Conservation (phyloP, 1,140 invertebrate genomes). For the Pseudomyrmex concolor region DNA sequence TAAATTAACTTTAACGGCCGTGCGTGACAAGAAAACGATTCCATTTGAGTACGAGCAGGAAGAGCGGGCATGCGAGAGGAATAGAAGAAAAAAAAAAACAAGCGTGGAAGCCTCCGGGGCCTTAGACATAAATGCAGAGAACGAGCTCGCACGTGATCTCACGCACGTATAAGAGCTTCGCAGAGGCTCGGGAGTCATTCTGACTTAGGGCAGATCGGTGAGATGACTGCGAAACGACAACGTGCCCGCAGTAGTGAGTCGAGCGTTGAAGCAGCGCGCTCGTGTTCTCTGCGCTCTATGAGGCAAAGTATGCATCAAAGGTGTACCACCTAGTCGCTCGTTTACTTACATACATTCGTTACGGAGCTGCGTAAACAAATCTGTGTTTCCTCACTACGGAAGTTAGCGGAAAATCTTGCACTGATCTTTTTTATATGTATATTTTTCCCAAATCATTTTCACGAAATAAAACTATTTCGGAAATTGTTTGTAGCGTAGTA, state of each 20-base stretch:
- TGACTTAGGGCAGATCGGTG: slow-evolving; percentile 56
- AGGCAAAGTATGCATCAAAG: slow-evolving; percentile 76
- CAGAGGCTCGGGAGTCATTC: slow-evolving; percentile 34
- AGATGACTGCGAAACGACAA: slow-evolving; percentile 64
- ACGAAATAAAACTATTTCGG: not conserved
- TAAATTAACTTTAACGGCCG: slow-evolving; percentile 46
- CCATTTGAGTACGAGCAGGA: slow-evolving; percentile 41
- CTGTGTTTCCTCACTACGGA: not conserved
- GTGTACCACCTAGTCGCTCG: slow-evolving; percentile 29
- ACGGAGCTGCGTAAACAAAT: slow-evolving; percentile 77
- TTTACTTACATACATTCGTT: slow-evolving; percentile 71
- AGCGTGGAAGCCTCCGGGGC: slow-evolving; percentile 28
- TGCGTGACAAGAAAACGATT: slow-evolving; percentile 53
- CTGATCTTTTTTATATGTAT: not conserved
- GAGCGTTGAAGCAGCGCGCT: slow-evolving; percentile 33
- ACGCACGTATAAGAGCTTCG: slow-evolving; percentile 45
- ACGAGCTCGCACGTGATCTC: slow-evolving; percentile 60
- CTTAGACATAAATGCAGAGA: slow-evolving; percentile 48
- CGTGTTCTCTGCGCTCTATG: slow-evolving; percentile 55
- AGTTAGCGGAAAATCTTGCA: not conserved
- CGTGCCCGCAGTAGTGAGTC: not conserved
- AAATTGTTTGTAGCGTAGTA: not conserved
- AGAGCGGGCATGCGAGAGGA: slow-evolving; percentile 26
- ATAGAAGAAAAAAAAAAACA: not conserved
- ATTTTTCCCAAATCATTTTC: not conserved